Evolutionary conservation across 2,888 invertebrate species (phyloP).

Genomic region (Zonitis immaculata): DNA sequence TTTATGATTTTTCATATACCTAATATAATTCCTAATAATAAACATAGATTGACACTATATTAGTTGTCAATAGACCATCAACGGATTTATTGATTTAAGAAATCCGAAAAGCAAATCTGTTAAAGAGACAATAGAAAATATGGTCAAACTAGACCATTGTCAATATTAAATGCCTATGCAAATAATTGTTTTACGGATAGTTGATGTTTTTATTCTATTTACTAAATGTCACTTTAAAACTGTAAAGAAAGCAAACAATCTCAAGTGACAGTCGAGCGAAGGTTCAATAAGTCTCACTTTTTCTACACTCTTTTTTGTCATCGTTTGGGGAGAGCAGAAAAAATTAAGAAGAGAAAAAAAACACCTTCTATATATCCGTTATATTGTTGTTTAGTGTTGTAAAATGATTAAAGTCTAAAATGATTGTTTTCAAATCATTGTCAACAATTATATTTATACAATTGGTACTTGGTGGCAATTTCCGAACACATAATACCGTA

Average conservation of each 20-base stretch:
- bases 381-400: too few relatives aligned
- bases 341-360: background rate
- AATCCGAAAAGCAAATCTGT: constrained; percentile 12
- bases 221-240: constrained; percentile 46
- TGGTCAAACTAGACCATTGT: constrained; percentile 40
- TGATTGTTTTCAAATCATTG: background rate
- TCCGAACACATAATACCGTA: background rate
- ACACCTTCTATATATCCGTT: background rate
- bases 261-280: constrained; percentile 27
- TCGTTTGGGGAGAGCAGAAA: background rate
- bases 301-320: background rate
- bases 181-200: constrained; percentile 48
- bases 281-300: constrained; percentile 3
- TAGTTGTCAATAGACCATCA: constrained; percentile 13
- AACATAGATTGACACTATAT: constrained; percentile 4
- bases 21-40: too few relatives aligned
- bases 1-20: background rate
- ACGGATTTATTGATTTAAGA: constrained; percentile 12
- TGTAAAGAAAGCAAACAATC: constrained; percentile 40
- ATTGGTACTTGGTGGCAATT: background rate
- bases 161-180: constrained; percentile 45
- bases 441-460: background rate
- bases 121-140: constrained; percentile 23
- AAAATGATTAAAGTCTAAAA: background rate
- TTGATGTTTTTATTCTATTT: constrained; percentile 46